Percentiles rank a stretch among this genome's conserved stretches.
Evolutionary conservation across 1,140 invertebrate species (phyloP).

Genomic region (Penaeus vannamei): DNA sequence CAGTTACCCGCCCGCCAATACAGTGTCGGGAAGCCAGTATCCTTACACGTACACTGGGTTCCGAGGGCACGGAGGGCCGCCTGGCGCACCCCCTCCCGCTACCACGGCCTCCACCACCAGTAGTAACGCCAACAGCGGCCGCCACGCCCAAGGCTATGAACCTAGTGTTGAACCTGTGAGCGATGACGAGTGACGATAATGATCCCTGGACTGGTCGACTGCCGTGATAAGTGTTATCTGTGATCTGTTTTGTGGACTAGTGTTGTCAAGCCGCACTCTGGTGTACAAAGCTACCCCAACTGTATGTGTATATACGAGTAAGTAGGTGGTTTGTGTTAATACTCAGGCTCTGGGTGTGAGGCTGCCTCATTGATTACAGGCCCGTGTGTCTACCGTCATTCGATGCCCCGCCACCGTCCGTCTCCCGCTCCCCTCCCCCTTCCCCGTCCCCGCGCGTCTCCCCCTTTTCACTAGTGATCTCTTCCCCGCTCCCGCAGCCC

Average conservation of each 20-base stretch:
- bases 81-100: slow-evolving; percentile 45
- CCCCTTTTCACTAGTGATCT: background rate
- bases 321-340: slow-evolving; percentile 66
- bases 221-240: slow-evolving; percentile 67
- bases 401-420: slow-evolving; percentile 23
- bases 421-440: slow-evolving; percentile 5
- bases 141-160: slow-evolving; percentile 65
- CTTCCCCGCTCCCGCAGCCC: background rate
- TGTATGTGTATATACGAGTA: slow-evolving; percentile 63
- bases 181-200: slow-evolving; percentile 60
- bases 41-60: slow-evolving; percentile 48
- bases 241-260: slow-evolving; percentile 66
- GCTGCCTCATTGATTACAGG: slow-evolving; percentile 35
- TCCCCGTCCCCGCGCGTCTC: slow-evolving; percentile 21
- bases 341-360: slow-evolving; percentile 63
- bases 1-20: slow-evolving; percentile 28
- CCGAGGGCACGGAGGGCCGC: slow-evolving; percentile 43
- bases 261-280: slow-evolving; percentile 64
- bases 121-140: slow-evolving; percentile 44
- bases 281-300: slow-evolving; percentile 64
- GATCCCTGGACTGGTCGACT: slow-evolving; percentile 55
- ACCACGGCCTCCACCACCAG: slow-evolving; percentile 43
- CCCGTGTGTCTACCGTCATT: slow-evolving; percentile 22
- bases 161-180: slow-evolving; percentile 68
- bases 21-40: slow-evolving; percentile 50